Evolutionary conservation across 1,140 invertebrate genomes (phyloP).

Genomic region (Pogonomyrmex californicus): DNA sequence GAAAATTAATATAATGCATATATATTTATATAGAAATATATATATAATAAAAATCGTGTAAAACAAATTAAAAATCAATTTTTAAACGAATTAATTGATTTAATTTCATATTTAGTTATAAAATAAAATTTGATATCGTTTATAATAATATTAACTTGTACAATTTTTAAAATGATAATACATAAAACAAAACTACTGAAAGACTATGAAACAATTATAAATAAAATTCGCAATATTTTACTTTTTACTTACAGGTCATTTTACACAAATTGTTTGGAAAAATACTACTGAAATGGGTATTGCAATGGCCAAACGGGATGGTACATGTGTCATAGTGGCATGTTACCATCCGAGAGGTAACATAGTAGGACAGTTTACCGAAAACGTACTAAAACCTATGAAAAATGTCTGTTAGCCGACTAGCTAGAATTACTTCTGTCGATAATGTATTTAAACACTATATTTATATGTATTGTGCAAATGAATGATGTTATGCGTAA

Average conservation of each 20-base stretch:
- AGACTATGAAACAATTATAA: background rate
- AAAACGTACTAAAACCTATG: slow-evolving; percentile 89
- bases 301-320: slow-evolving; percentile 90
- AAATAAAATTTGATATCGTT: background rate
- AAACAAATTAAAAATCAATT: background rate
- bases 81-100: background rate
- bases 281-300: slow-evolving; percentile 91
- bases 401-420: slow-evolving; percentile 74
- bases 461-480: slow-evolving; percentile 77
- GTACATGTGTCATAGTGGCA: slow-evolving; percentile 90
- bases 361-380: slow-evolving; percentile 90
- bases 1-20: background rate
- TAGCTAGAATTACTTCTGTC: slow-evolving; percentile 54
- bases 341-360: slow-evolving; percentile 96
- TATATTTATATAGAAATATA: background rate
- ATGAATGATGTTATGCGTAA: slow-evolving; percentile 66
- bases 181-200: background rate
- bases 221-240: background rate
- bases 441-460: slow-evolving; percentile 76
- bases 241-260: slow-evolving; percentile 88
- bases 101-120: background rate
- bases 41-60: background rate
- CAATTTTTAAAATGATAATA: background rate
- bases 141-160: background rate
- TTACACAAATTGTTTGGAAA: slow-evolving; percentile 93